A percentile compares a stretch with the other conserved stretches of the same genome.
These are phyloP conservation scores for Xiphophorus maculatus DNA, from an alignment of 2,113 vertebrate genomes.

Conservation along the genomic window DNA sequence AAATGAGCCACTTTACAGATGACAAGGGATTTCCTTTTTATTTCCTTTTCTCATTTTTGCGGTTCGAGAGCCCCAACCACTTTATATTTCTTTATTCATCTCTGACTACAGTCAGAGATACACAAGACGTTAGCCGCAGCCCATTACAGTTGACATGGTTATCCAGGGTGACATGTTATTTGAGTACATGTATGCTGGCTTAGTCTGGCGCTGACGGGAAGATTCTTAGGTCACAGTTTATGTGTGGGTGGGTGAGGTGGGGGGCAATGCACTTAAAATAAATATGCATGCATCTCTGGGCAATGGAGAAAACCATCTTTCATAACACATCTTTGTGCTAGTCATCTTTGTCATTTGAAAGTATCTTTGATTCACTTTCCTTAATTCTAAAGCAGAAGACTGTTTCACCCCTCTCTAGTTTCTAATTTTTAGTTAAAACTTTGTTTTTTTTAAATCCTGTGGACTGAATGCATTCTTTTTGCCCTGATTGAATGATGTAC, in stretches of 20 bases:
- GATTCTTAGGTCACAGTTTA: conserved; percentile 61
- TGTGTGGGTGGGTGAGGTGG: conserved; percentile 25
- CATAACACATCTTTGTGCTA: conserved; percentile 37
- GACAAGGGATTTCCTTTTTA: conserved; percentile 8
- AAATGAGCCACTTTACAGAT: conserved; percentile 6
- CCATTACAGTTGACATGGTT: conserved; percentile 54
- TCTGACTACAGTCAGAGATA: conserved; percentile 33
- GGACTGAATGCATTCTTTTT: conserved; percentile 51
- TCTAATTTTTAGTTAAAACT: background rate
- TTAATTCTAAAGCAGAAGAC: background rate
- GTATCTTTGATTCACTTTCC: background rate
- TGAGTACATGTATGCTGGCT: conserved; percentile 69
- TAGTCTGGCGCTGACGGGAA: conserved; percentile 56
- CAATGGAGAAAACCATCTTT: conserved; percentile 35
- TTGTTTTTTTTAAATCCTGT: background rate
- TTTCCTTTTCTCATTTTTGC: background rate
- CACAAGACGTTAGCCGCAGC: conserved; percentile 27
- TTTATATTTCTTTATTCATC: conserved; percentile 27
- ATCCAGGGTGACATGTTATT: conserved; percentile 75
- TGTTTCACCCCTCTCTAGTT: background rate
- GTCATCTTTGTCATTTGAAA: conserved; percentile 6
- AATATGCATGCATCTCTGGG: conserved; percentile 40
- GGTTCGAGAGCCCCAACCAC: conserved; percentile 1
- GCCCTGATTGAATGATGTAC: conserved; percentile 63
- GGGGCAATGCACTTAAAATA: conserved; percentile 56